Evolutionary conservation across 2,113 vertebrate species (phyloP).

Genomic region (Sigmodon hispidus): DNA sequence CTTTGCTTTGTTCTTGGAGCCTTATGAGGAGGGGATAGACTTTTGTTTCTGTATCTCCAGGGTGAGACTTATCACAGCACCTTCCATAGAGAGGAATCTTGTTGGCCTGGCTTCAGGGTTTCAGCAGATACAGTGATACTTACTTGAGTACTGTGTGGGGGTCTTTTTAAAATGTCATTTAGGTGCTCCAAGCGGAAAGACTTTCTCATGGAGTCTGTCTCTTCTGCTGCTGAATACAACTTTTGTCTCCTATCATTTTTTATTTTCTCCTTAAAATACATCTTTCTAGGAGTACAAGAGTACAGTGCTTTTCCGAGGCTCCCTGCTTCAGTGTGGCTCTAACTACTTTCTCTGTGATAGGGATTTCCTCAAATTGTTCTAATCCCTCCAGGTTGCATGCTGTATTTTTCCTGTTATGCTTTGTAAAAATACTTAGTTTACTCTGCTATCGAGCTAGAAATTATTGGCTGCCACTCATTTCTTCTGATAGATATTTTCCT

Average conservation of each 20-base stretch:
- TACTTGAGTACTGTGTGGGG: background rate
- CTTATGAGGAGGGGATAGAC: background rate
- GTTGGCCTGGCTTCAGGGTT: background rate
- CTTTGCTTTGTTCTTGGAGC: background rate
- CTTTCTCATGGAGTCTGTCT: background rate
- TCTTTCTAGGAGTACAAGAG: background rate
- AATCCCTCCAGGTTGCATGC: background rate
- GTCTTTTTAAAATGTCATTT: background rate
- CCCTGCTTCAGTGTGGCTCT: background rate
- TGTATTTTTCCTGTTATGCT: background rate
- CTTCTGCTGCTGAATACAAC: background rate
- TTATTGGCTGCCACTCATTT: background rate
- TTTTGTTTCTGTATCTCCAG: background rate
- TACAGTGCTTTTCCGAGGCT: background rate
- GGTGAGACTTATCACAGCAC: background rate
- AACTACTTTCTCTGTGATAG: background rate
- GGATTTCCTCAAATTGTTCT: background rate
- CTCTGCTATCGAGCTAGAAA: background rate
- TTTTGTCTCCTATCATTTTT: background rate
- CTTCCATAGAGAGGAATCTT: background rate
- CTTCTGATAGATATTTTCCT: background rate
- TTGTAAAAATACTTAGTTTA: background rate
- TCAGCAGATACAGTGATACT: background rate
- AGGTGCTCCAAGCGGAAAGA: background rate
- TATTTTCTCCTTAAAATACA: background rate